phyloP scores from a whole-genome alignment of 1,140 invertebrate species.

The Trichonephila clavata region DNA sequence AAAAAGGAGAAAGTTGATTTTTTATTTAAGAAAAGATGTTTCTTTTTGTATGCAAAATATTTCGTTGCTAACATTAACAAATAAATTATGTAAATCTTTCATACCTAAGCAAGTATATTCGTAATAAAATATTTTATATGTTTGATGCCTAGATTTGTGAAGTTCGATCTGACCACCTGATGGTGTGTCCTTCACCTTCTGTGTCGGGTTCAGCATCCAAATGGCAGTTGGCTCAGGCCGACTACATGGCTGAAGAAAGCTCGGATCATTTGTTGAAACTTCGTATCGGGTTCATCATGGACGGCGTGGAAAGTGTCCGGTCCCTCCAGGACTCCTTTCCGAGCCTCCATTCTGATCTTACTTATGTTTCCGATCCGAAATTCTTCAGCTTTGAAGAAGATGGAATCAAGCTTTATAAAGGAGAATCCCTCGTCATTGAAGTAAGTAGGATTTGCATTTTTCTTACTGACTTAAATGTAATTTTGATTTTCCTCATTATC shows the following conservation, averaged over 20 bases:
- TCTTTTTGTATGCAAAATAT: no score
- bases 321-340: conserved; percentile 94
- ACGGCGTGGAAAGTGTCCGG: conserved; percentile 92
- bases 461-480: background rate
- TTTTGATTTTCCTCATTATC: background rate
- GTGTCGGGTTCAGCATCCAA: conserved; percentile 81
- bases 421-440: conserved; percentile 97
- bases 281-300: conserved; percentile 95
- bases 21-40: no score
- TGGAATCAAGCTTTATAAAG: conserved; percentile 92
- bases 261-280: conserved; percentile 79
- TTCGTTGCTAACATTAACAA: no score
- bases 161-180: conserved; percentile 92
- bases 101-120: no score
- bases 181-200: conserved; percentile 96
- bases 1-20: no score
- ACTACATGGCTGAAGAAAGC: conserved; percentile 73
- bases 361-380: conserved; percentile 95
- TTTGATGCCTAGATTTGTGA: conserved; percentile 83
- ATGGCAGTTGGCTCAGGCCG: conserved; percentile 37
- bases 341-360: conserved; percentile 88
- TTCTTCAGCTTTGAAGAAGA: conserved; percentile 85
- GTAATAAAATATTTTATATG: background rate
- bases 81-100: no score
- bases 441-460: conserved; percentile 7